Evolutionary conservation across 2,797 vertebrate genomes (phyloP), one percentile per base, ranked within the genome.

Genomic region (Danio jaintianensis): DNA sequence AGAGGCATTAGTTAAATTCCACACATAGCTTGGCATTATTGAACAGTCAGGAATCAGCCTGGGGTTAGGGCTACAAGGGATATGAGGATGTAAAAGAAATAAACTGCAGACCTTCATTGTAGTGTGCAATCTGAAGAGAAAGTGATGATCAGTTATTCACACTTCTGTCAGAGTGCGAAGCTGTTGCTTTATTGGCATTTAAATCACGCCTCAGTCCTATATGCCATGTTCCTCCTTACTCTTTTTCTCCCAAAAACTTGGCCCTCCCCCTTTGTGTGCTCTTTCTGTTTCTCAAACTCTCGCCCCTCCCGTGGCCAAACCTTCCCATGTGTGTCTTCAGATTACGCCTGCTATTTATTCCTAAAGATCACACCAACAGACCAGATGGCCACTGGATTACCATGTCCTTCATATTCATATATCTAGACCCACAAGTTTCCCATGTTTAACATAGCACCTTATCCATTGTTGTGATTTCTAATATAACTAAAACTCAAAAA

Each of bases 381-480:
- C 90, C 94, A 95, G 94, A 95, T 94, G 94, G 93, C 90, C 86
- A 15, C 81, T 93, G 92, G 91, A 94, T 94, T 93, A 93, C 90
- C 91, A 91, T 82, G 91, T 92, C 90, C 93, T 93, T 93, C 91
- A 92, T 92, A 92, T 94, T 94, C 90, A 94, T 92, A 94, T 92
- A 91, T 93, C 90, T 90, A 89, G 83, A 89, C 86, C 90, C 87
- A 90, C 9, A 89, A 89, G 64, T 90, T 93, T 87, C 89, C 87
- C 87, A 84, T 83, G 81, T 82, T 90, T 85, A 87, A 86, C 90
- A 88, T 86, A 89, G 86, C 16, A 36, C 22, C 40, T 29, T 62
- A 16, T 66, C 12, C 7, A 2, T 6, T 63, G 1, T 8, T 11
- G 18, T 13, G 8, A 29, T 47, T 71, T 45, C 4, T 7, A 52